phyloP scores from a whole-genome alignment of 2,888 invertebrate species.

The Stegana nigrithorax region DNA sequence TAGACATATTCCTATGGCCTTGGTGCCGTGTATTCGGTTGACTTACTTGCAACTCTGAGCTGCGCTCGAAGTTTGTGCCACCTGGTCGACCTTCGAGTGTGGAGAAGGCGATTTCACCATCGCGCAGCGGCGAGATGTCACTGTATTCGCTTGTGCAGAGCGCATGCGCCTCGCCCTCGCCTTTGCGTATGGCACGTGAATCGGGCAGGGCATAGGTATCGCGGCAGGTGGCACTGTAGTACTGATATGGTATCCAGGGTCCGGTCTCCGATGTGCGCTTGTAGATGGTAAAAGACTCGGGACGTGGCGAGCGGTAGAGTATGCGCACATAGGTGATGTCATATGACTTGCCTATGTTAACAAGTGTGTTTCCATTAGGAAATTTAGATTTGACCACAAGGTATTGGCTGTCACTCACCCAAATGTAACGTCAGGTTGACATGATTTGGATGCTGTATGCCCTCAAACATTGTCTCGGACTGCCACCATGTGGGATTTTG shows the following conservation, averaged over 20 bases:
- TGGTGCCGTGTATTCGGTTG: neutral
- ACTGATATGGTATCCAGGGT: slow-evolving; percentile 90
- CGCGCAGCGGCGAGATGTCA: slow-evolving; percentile 94
- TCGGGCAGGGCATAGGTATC: slow-evolving; percentile 91
- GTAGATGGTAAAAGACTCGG: slow-evolving; percentile 97
- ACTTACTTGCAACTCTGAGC: slow-evolving; percentile 86
- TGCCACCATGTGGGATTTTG: slow-evolving; percentile 97
- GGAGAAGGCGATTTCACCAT: slow-evolving; percentile 94
- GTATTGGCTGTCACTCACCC: slow-evolving; percentile 72
- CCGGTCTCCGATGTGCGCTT: slow-evolving; percentile 84
- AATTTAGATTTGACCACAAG: neutral
- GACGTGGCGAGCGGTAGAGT: slow-evolving; percentile 94
- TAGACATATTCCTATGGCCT: neutral
- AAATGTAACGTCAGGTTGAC: slow-evolving; percentile 93
- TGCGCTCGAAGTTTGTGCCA: slow-evolving; percentile 91
- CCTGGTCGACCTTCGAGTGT: slow-evolving; percentile 95
- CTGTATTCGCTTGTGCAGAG: slow-evolving; percentile 99
- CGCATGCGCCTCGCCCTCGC: slow-evolving; percentile 88
- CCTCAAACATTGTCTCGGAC: slow-evolving; percentile 96
- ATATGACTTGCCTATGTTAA: slow-evolving; percentile 87
- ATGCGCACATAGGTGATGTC: slow-evolving; percentile 97
- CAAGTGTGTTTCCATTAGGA: too few relatives aligned
- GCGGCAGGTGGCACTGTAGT: slow-evolving; percentile 92
- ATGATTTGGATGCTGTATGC: slow-evolving; percentile 88
- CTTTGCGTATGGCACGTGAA: slow-evolving; percentile 76